Percentiles rank a stretch among this genome's conserved stretches.
Evolutionary conservation across 1,140 invertebrate species (phyloP).

Genomic region (Scaptomyza graminum): DNA sequence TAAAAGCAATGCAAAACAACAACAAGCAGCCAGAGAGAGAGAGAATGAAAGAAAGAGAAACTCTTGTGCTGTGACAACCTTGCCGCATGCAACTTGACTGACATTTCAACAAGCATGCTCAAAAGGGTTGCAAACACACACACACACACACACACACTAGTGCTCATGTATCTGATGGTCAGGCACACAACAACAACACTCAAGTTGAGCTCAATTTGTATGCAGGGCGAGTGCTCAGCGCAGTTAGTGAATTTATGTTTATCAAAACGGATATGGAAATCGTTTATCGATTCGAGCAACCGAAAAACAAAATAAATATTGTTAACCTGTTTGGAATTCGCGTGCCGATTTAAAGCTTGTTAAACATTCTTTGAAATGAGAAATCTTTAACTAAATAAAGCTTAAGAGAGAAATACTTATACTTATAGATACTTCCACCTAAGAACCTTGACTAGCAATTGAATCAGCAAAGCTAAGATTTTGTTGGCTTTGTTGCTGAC

Average conservation of each 20-base stretch:
- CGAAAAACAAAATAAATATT: neutral
- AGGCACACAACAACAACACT: conserved; percentile 28
- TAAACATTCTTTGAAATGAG: conserved; percentile 33
- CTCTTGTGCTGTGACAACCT: conserved; percentile 37
- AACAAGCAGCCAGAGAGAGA: neutral
- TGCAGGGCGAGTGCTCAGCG: conserved; percentile 48
- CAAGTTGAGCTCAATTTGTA: conserved; percentile 60
- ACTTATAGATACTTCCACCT: conserved; percentile 5
- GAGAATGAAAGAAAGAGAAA: conserved; percentile 1
- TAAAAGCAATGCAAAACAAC: conserved; percentile 11
- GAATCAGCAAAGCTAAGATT: conserved; percentile 36
- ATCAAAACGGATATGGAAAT: conserved; percentile 71
- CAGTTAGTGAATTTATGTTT: conserved; percentile 53
- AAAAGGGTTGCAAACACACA: conserved; percentile 29
- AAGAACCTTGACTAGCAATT: conserved; percentile 33
- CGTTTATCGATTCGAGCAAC: conserved; percentile 51
- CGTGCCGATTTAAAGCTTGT: conserved; percentile 23
- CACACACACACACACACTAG: conserved; percentile 6
- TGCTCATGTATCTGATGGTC: conserved; percentile 22
- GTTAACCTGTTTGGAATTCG: conserved; percentile 33
- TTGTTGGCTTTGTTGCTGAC: conserved; percentile 55
- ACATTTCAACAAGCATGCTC: conserved; percentile 38
- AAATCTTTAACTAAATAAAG: neutral
- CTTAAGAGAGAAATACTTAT: conserved; percentile 17
- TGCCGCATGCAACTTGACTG: conserved; percentile 49